Base-by-base conservation (phyloP, 2,113 vertebrate genomes). In the Lampris megalopsis region DNA sequence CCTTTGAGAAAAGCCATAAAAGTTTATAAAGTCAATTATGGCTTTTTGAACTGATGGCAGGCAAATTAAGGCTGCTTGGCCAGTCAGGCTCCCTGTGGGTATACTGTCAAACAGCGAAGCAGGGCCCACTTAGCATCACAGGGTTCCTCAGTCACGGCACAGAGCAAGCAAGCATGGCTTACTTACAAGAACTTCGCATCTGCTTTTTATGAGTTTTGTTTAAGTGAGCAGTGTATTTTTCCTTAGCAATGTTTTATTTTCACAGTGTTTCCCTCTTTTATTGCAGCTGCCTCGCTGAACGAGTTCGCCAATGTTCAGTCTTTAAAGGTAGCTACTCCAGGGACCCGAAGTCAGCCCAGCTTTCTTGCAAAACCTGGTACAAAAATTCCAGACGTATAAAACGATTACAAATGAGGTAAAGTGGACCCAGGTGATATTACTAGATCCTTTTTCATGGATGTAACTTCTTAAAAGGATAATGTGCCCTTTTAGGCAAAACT, bases 1-100 rank as follows among this genome's bases (percentile, higher is more conserved):
- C 90, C 69, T 57, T 79, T 85, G 82, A 88, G 86, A 73, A 79
- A 86, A 87, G 84, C 84, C 80, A 62, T 75, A 83, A 81, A 91
- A 87, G 83, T 93, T 91, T 90, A 87, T 80, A 81, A 89, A 88
- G 89, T 90, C 87, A 91, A 92, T 93, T 91, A 90, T 86, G 80
- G 75, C 42, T 61, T 64, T 47, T 75, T 73, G 9, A 86, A 87
- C 74, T 77, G 84, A 90, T 88, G 87, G 73, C 84, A 78, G 74
- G 82, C 85, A 87, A 91, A 90, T 91, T 81, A 84, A 90, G 85
- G 82, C 71, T 24, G 73, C 84, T 79, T 75, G 75, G 82, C 83
- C 47, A 0, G 4, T 68, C 41, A 0, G 4, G 71, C 41, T 88
- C 79, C 86, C 89, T 43, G 35, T 48, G 84, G 87, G 82, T 62